phyloP scores from a whole-genome alignment of 2,888 invertebrate species.

The Lasioglossum zephyrum region DNA sequence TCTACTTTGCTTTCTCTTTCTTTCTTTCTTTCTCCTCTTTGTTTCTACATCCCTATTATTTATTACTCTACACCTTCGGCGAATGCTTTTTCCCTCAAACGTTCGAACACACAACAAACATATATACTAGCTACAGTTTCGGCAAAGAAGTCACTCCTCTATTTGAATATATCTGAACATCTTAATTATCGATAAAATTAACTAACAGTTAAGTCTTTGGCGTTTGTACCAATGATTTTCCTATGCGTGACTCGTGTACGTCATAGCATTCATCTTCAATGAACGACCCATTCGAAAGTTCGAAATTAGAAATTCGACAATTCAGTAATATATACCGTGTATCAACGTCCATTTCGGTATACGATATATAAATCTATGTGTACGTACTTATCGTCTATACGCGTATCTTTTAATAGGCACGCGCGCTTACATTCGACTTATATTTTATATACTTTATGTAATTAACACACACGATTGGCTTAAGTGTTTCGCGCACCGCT shows the following conservation, averaged over 20 bases:
- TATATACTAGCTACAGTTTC: slow-evolving; percentile 46
- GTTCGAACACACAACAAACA: slow-evolving; percentile 45
- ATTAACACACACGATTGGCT: slow-evolving; percentile 21
- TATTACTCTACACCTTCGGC: neutral
- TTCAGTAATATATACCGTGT: slow-evolving; percentile 23
- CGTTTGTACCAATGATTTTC: slow-evolving; percentile 80
- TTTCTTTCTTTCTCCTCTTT: neutral
- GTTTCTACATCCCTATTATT: too few relatives aligned
- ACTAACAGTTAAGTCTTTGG: slow-evolving; percentile 82
- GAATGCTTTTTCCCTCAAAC: slow-evolving; percentile 25
- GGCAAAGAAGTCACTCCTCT: slow-evolving; percentile 33
- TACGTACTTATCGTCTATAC: slow-evolving; percentile 35
- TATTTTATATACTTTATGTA: neutral
- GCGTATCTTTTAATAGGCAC: slow-evolving; percentile 42
- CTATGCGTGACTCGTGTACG: slow-evolving; percentile 26
- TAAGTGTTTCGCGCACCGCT: slow-evolving; percentile 18
- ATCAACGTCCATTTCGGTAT: slow-evolving; percentile 30
- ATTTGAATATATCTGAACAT: slow-evolving; percentile 52
- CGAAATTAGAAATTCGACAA: slow-evolving; percentile 16
- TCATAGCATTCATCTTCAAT: slow-evolving; percentile 12
- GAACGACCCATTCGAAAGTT: slow-evolving; percentile 35
- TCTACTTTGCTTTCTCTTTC: neutral
- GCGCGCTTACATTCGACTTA: slow-evolving; percentile 17
- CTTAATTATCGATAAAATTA: slow-evolving; percentile 74
- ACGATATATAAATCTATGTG: slow-evolving; percentile 24